These are phyloP conservation scores for Hirtodrosophila confusa DNA, from an alignment of 2,888 invertebrate genomes.

Conservation along the genomic window DNA sequence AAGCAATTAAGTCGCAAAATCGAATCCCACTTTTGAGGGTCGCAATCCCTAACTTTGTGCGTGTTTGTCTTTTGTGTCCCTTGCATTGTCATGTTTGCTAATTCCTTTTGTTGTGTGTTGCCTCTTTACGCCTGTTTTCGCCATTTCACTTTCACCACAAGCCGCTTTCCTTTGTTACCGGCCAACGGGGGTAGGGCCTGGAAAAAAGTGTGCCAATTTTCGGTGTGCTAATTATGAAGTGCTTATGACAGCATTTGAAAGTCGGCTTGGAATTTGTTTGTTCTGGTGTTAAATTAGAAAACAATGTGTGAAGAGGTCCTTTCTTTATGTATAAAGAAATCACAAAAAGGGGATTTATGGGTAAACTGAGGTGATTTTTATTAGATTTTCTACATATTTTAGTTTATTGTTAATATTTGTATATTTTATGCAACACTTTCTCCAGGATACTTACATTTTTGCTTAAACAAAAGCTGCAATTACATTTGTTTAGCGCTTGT, in stretches of 20 bases:
- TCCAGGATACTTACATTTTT: neutral
- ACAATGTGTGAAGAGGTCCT: slow-evolving; percentile 21
- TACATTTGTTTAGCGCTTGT: slow-evolving; percentile 27
- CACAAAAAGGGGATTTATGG: neutral
- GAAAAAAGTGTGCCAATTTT: slow-evolving; percentile 68
- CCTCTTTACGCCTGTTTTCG: slow-evolving; percentile 57
- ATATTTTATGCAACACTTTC: neutral
- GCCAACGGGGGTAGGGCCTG: slow-evolving; percentile 22
- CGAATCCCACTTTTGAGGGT: slow-evolving; percentile 49
- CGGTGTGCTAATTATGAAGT: slow-evolving; percentile 68
- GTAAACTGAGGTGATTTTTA: neutral
- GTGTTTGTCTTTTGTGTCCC: slow-evolving; percentile 52
- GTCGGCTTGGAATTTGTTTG: slow-evolving; percentile 11
- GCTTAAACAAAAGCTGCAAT: slow-evolving; percentile 4
- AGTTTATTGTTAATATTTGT: slow-evolving; percentile 1
- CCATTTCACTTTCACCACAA: slow-evolving; percentile 71
- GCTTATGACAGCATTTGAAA: slow-evolving; percentile 58
- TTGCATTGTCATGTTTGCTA: slow-evolving; percentile 78
- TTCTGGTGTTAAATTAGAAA: slow-evolving; percentile 26
- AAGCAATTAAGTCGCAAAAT: slow-evolving; percentile 75
- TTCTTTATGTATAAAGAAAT: slow-evolving; percentile 5
- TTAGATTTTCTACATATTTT: neutral
- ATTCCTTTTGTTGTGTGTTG: slow-evolving; percentile 65
- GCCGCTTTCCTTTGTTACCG: slow-evolving; percentile 54
- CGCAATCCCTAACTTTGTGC: slow-evolving; percentile 28